A percentile compares a stretch with the other conserved stretches of the same genome.
Evolutionary conservation across 2,888 invertebrate genomes (phyloP).

Genomic region (Pseudococcus jackbeardsleyi): DNA sequence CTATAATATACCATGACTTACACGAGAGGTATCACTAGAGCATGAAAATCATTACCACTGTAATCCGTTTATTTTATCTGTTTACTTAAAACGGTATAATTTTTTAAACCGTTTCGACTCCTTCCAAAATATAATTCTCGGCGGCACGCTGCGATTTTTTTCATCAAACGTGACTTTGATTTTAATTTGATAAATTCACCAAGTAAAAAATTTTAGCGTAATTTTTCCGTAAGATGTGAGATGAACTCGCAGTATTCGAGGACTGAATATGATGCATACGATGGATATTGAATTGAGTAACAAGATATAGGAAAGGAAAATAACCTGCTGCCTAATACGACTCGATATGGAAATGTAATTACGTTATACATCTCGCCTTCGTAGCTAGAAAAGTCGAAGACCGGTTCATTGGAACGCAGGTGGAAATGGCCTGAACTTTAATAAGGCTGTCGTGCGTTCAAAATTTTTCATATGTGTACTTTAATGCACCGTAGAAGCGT

Average conservation of each 20-base stretch:
- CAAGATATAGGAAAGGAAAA: neutral
- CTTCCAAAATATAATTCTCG: neutral
- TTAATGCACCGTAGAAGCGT: neutral
- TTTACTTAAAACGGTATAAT: slow-evolving; percentile 48
- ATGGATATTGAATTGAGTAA: neutral
- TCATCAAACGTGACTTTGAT: neutral
- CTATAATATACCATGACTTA: slow-evolving; percentile 21
- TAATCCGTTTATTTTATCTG: slow-evolving; percentile 36
- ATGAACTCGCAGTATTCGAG: neutral
- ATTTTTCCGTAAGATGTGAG: neutral
- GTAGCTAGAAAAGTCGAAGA: neutral
- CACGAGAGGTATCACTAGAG: slow-evolving; percentile 32
- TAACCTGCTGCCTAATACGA: neutral
- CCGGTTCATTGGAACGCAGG: slow-evolving; percentile 26
- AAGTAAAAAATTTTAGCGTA: neutral
- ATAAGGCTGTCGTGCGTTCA: slow-evolving; percentile 3
- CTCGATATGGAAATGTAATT: neutral
- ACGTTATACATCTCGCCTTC: neutral
- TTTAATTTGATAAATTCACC: neutral
- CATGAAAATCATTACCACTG: slow-evolving; percentile 50
- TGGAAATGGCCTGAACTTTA: slow-evolving; percentile 24
- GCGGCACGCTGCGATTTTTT: neutral
- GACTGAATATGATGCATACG: neutral
- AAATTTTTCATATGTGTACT: neutral
- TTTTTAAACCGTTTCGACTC: neutral